Base-by-base conservation (phyloP, 2,113 vertebrate genomes). In the Rhagologus leucostigma region DNA sequence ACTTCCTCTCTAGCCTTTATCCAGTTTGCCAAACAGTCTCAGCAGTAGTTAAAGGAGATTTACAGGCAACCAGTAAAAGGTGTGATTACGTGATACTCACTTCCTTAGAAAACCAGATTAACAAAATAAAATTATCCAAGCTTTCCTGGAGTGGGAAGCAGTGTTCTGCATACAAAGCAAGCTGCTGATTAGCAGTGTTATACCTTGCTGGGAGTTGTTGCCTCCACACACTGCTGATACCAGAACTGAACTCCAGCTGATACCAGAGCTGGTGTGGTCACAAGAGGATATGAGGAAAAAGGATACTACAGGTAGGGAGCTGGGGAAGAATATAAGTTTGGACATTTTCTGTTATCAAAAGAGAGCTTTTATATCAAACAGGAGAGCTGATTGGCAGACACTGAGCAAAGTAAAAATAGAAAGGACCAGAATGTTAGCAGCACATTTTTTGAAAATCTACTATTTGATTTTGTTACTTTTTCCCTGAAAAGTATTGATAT, bases 31-130 rank as follows among this genome's bases (percentile, higher is more conserved):
- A 49, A 74, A 84, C 59, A 47, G 23, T 46, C 87, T 84, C 87
- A 67, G 60, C 46, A 77, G 84, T 42, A 86, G 76, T 65, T 89
- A 70, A 77, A 74, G 46, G 50, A 92, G 87, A 74, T 84, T 91
- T 91, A 77, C 20, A 67, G 73, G 37, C 87, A 62, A 33, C 41
- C 46, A 57, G 16, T 96, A 70, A 86, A 77, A 84, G 63, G 46
- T 89, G 64, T 88, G 76, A 80, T 90, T 90, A 60, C 73, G 33
- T 86, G 84, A 80, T 94, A 74, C 42, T 55, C 47, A 11, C 42
- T 94, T 95, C 49, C 49, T 96, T 84, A 74, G 80, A 83, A 95
- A 95, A 68, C 7, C 41, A 69, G 83, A 60, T 88, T 73, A 96
- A 83, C 35, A 49, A 84, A 87, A 82, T 60, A 56, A 92, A 90